phyloP scores from a whole-genome alignment of 2,797 vertebrate species.

The Arremon aurantiirostris region DNA sequence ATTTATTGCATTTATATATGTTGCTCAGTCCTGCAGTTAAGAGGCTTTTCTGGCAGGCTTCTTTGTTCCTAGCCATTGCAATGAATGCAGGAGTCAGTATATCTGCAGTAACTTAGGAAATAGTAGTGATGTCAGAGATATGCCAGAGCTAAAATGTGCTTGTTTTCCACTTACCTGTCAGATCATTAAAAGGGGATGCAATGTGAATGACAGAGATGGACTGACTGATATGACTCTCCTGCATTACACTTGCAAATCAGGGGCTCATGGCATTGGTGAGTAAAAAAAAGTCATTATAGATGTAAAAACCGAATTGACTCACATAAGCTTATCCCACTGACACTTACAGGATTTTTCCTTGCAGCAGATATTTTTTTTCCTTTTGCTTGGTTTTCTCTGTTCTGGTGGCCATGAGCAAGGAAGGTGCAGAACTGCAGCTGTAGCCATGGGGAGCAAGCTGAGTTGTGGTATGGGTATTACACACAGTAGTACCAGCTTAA shows the following conservation, averaged over 20 bases:
- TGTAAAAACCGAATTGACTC: not conserved
- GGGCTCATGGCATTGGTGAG: conserved; percentile 96
- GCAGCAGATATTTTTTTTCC: not conserved
- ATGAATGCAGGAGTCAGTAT: not conserved
- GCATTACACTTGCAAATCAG: conserved; percentile 93
- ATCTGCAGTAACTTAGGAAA: not conserved
- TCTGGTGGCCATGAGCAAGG: not conserved
- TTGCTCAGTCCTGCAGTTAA: not conserved
- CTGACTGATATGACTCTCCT: conserved; percentile 97
- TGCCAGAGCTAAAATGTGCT: not conserved
- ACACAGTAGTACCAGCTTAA: not conserved
- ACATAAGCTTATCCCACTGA: not conserved
- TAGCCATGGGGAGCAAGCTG: not conserved
- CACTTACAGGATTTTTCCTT: not conserved
- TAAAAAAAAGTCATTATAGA: not conserved
- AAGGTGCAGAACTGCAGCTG: not conserved
- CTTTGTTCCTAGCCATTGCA: not conserved
- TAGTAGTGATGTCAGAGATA: not conserved
- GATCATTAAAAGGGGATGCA: conserved; percentile 95
- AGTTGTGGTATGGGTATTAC: not conserved
- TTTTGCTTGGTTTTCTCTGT: not conserved
- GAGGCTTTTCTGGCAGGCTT: not conserved
- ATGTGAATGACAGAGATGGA: conserved; percentile 94
- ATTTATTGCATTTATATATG: not conserved
- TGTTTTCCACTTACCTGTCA: conserved; percentile 55